phyloP scores from a whole-genome alignment of 2,113 vertebrate genomes.

The Catharus bicknelli region DNA sequence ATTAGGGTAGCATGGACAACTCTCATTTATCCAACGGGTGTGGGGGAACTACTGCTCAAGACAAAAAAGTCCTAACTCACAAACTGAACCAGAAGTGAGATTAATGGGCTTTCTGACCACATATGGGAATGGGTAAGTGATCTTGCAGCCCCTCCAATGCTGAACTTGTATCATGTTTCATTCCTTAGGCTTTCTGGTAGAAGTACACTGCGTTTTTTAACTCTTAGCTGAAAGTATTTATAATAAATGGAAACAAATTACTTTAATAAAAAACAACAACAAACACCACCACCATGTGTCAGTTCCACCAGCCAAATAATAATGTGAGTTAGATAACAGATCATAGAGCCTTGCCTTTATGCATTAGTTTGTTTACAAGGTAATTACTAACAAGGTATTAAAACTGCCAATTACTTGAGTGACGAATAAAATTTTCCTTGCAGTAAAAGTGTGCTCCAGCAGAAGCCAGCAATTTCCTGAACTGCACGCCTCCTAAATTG shows the following conservation, averaged over 20 bases:
- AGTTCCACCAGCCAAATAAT: constrained; percentile 53
- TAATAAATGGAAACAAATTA: constrained; percentile 66
- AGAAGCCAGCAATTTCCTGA: constrained; percentile 95
- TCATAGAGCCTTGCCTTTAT: constrained; percentile 74
- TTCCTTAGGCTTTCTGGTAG: constrained; percentile 33
- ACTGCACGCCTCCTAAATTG: constrained; percentile 91
- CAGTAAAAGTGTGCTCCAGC: constrained; percentile 88
- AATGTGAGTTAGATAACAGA: constrained; percentile 69
- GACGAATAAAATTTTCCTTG: constrained; percentile 90
- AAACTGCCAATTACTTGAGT: constrained; percentile 93
- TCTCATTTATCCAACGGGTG: neutral
- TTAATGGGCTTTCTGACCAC: constrained; percentile 53
- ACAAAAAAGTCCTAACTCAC: constrained; percentile 40
- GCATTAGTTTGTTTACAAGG: constrained; percentile 92
- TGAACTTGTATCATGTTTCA: constrained; percentile 49
- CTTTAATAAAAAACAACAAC: constrained; percentile 26
- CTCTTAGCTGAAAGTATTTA: constrained; percentile 26
- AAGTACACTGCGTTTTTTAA: constrained; percentile 34
- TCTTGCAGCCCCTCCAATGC: neutral
- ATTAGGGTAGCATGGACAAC: neutral
- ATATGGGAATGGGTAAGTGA: constrained; percentile 26
- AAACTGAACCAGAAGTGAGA: constrained; percentile 49
- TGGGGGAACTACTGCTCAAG: neutral
- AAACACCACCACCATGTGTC: constrained; percentile 32
- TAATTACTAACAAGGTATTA: constrained; percentile 96